phyloP scores from a whole-genome alignment of 2,888 invertebrate genomes.

The Endotricha flammealis region DNA sequence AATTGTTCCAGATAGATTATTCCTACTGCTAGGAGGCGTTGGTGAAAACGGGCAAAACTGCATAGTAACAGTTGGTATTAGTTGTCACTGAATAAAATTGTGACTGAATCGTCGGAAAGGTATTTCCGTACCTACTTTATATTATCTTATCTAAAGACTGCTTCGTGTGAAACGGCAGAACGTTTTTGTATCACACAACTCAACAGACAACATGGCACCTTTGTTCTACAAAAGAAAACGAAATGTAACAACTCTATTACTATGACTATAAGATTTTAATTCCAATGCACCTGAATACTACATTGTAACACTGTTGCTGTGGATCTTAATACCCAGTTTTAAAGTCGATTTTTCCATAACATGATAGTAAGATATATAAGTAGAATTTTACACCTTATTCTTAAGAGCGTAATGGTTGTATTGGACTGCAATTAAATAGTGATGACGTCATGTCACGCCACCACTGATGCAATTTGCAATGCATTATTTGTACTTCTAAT shows the following conservation, averaged over 20 bases:
- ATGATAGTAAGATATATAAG: too few species aligned
- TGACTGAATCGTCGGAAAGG: too few species aligned
- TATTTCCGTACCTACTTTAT: too few species aligned
- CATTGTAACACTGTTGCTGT: background rate
- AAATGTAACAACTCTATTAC: background rate
- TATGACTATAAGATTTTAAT: background rate
- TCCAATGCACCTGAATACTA: background rate
- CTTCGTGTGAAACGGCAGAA: background rate
- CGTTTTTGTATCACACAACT: conserved; percentile 7
- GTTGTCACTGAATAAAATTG: too few species aligned
- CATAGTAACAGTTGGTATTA: too few species aligned
- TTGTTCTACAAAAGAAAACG: background rate
- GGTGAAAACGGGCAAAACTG: too few species aligned
- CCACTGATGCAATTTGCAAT: conserved; percentile 13
- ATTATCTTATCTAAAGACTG: background rate
- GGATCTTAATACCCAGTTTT: too few species aligned
- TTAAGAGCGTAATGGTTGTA: background rate
- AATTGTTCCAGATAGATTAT: too few species aligned
- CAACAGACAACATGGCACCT: conserved; percentile 18
- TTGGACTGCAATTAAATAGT: background rate
- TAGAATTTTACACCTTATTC: background rate
- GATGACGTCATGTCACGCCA: conserved; percentile 17
- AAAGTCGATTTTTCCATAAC: too few species aligned
- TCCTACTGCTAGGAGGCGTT: too few species aligned
- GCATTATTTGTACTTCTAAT: conserved; percentile 1